Conservation (phyloP, 1,140 invertebrate genomes). For the Heliconius nattereri region DNA sequence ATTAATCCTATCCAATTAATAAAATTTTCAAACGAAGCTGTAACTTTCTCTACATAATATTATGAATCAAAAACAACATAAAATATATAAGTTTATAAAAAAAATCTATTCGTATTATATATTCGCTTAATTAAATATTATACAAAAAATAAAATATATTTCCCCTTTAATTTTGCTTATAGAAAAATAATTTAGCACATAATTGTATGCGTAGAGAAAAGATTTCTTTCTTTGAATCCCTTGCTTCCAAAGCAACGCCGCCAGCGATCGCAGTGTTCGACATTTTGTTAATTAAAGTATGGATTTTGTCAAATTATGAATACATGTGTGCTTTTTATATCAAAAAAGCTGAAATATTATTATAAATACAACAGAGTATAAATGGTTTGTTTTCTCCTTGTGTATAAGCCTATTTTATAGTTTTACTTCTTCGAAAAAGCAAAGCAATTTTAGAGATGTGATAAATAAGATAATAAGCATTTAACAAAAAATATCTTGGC, state of each 20-base stretch:
- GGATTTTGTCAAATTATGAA: not conserved
- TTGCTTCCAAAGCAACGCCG: slow-evolving; percentile 20
- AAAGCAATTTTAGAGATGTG: no score
- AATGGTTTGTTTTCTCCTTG: not conserved
- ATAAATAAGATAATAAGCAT: no score
- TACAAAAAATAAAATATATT: not conserved
- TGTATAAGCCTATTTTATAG: no score
- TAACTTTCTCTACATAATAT: no score
- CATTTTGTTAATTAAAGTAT: slow-evolving; percentile 35
- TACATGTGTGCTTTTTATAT: not conserved
- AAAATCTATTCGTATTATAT: not conserved
- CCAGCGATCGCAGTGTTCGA: slow-evolving; percentile 27
- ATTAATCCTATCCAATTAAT: no score
- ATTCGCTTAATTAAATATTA: not conserved
- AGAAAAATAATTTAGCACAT: slow-evolving; percentile 5
- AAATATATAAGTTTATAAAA: not conserved
- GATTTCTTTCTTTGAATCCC: slow-evolving; percentile 13
- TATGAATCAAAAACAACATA: no score
- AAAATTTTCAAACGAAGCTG: no score
- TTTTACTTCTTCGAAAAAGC: no score
- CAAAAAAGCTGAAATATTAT: not conserved
- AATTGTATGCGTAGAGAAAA: not conserved
- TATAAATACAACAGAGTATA: not conserved
- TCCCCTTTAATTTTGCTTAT: not conserved
- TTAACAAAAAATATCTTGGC: no score